phyloP scores from a whole-genome alignment of 2,113 vertebrate species.

The Neofelis nebulosa region DNA sequence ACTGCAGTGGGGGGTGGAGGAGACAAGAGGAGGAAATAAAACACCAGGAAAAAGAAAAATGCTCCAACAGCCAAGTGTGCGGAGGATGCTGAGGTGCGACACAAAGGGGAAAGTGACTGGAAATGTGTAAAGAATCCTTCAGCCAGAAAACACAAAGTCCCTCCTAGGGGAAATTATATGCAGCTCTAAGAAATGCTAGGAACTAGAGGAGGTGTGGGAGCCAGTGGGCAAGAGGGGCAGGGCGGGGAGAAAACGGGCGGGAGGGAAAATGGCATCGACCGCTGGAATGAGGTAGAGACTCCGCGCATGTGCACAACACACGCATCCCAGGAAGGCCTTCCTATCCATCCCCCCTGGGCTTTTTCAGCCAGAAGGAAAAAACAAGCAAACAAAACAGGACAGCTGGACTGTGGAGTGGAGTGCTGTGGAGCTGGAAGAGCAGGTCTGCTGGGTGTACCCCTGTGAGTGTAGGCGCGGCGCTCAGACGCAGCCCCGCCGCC shows the following conservation, averaged over 20 bases:
- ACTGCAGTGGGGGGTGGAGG: not conserved
- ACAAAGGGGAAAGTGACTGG: slow-evolving; percentile 50
- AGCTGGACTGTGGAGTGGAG: not conserved
- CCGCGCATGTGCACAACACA: not conserved
- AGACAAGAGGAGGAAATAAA: slow-evolving; percentile 20
- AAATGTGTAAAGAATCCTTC: slow-evolving; percentile 53
- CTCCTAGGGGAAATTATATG: slow-evolving; percentile 61
- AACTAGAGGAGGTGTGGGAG: slow-evolving; percentile 66
- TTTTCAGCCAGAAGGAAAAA: not conserved
- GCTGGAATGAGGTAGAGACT: slow-evolving; percentile 17
- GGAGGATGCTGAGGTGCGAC: slow-evolving; percentile 45
- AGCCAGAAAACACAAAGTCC: slow-evolving; percentile 70
- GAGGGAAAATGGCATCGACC: slow-evolving; percentile 42
- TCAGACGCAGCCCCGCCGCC: rapidly evolving
- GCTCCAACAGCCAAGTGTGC: slow-evolving; percentile 35
- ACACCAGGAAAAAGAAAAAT: not conserved
- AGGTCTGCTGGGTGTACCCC: not conserved
- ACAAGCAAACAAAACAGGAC: not conserved
- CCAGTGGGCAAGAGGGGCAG: slow-evolving; percentile 6
- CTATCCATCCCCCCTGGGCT: not conserved
- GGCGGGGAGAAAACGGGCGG: slow-evolving; percentile 19
- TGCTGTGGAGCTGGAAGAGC: rapidly evolving
- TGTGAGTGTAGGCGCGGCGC: not conserved
- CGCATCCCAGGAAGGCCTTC: not conserved
- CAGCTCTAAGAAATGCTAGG: slow-evolving; percentile 61